Evolutionary conservation across 2,888 invertebrate species (phyloP).

Genomic region (Scrobipalpa atriplicella): DNA sequence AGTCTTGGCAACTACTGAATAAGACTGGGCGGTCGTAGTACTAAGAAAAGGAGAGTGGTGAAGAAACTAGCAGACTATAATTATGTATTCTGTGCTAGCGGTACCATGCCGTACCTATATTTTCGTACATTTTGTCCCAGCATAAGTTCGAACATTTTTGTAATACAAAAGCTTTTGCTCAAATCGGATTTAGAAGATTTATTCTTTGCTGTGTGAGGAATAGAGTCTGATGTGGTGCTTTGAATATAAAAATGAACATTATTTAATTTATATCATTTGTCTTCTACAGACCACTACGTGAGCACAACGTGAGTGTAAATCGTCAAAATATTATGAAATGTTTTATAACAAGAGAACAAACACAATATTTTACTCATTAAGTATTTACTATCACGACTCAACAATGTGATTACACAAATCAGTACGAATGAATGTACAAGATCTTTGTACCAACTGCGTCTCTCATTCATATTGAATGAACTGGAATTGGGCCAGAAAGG

Average conservation of each 20-base stretch:
- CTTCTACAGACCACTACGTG: background rate
- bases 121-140: background rate
- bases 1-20: slow-evolving; percentile 16
- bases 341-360: no score
- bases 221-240: background rate
- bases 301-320: background rate
- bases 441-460: background rate
- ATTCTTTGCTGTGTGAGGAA: background rate
- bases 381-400: no score
- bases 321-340: background rate
- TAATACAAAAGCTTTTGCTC: background rate
- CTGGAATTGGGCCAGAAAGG: background rate
- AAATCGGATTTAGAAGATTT: background rate
- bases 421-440: background rate
- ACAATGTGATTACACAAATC: no score
- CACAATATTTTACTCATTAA: no score
- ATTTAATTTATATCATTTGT: background rate
- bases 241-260: background rate
- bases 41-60: background rate
- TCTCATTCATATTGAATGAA: background rate
- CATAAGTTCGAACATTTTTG: background rate
- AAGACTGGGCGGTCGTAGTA: background rate
- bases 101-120: background rate
- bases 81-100: background rate
- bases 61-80: background rate